These are phyloP conservation scores for Petrocephalus zakoni DNA, from an alignment of 2,113 vertebrate genomes.

Conservation along the genomic window DNA sequence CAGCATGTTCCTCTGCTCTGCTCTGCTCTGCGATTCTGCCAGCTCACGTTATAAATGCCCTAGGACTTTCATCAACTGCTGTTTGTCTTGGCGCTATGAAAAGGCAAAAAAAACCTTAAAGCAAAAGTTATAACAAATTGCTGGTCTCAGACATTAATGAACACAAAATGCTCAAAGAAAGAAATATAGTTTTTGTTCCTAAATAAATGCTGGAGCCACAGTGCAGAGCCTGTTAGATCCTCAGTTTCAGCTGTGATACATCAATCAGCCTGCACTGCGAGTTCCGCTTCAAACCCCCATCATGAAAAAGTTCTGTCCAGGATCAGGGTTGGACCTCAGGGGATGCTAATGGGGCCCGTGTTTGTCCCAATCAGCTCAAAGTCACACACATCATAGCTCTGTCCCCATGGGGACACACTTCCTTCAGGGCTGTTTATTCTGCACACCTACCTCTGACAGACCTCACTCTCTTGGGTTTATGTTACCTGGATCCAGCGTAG, in stretches of 20 bases:
- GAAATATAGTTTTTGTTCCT: slow-evolving; percentile 8
- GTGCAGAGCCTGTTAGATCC: not conserved
- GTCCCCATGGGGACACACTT: not conserved
- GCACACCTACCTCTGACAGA: not conserved
- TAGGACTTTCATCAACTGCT: not conserved
- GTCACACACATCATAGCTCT: not conserved
- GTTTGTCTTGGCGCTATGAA: not conserved
- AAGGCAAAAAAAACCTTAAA: not conserved
- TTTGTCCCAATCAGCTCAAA: not conserved
- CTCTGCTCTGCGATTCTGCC: not conserved
- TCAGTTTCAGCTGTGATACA: not conserved
- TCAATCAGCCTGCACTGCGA: not conserved
- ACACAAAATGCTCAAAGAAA: not conserved
- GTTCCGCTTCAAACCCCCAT: not conserved
- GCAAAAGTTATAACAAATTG: not conserved
- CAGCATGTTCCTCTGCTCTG: not conserved
- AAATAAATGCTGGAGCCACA: not conserved
- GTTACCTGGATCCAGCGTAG: not conserved
- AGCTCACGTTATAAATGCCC: not conserved
- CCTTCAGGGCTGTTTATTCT: not conserved
- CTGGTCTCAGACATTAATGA: not conserved
- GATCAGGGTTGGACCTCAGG: not conserved
- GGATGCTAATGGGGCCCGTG: not conserved
- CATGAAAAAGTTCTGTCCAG: not conserved
- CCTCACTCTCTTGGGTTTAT: not conserved